Evolutionary conservation across 2,888 invertebrate genomes (phyloP), one percentile per base, ranked within the genome.

Genomic region (Stenurella melanura): DNA sequence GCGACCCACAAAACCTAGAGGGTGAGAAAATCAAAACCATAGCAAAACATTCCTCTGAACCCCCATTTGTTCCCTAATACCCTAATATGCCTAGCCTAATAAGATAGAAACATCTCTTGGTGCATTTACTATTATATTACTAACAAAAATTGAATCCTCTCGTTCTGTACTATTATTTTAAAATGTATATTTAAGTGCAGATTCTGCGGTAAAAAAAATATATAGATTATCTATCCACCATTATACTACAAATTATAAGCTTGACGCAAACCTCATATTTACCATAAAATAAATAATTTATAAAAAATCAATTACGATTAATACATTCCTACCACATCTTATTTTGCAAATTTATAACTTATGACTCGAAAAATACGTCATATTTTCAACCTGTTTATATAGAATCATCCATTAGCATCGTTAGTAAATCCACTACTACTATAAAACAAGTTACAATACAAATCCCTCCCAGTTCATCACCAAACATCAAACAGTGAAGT

Each of bases 351-450:
- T 70, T 34, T 19, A 38, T 19, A 38, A 60, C 38, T 58, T 38
- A 60, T 60, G 42, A 70, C n/a, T 34, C 18, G 30, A 71, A 56
- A 54, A 63, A 50, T 69, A 67, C 70, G 73, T 73, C 73, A 75
- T 78, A 61, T 77, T 34, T 73, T 58, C 60, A 70, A 73, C 75
- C 73, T 75, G 77, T 66, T 72, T 60, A 74, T 72, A 74, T 68
- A 68, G 76, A 76, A 74, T 75, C 66, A 72, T 69, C 75, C 64
- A 73, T 79, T 79, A 73, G 74, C 75, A 78, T 76, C 64, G 67
- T 76, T 76, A 74, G 75, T 63, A 69, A 58, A 71, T 77, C 77
- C 74, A 26, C 76, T 63, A 63, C 66, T 50, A 64, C 70, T 78
- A 80, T 80, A 80, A 80, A 80, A 76, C 79, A 58, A 78, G 60